Evolutionary conservation across 2,113 vertebrate species (phyloP).

Genomic region (Triplophysa siluroides): DNA sequence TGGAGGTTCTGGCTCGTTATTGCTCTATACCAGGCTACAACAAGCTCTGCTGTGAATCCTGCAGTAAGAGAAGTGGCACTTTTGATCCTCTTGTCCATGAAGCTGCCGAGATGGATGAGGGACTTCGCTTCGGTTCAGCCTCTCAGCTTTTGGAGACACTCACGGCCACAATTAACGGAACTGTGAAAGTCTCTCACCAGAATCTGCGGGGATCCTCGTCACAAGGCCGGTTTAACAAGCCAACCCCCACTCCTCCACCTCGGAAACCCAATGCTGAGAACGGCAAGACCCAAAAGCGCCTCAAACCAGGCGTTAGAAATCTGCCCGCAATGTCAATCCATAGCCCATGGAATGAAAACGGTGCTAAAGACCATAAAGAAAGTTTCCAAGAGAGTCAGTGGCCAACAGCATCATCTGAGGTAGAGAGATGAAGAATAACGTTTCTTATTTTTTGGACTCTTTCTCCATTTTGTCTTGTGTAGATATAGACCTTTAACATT

Average conservation of each 20-base stretch:
- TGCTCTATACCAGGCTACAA: conserved; percentile 96
- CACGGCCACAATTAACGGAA: conserved; percentile 59
- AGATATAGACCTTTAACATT: conserved; percentile 68
- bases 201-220: conserved; percentile 23
- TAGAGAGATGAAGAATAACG: conserved; percentile 78
- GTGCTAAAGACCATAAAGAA: conserved; percentile 48
- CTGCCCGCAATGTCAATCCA: conserved; percentile 36
- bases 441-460: conserved; percentile 38
- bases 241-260: conserved; percentile 34
- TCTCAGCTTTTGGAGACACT: conserved; percentile 63
- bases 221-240: conserved; percentile 35
- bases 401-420: conserved; percentile 62
- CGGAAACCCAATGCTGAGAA: conserved; percentile 41
- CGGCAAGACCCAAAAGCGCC: conserved; percentile 58
- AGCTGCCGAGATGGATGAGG: conserved; percentile 70
- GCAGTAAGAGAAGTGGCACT: conserved; percentile 74
- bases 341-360: not conserved
- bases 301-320: conserved; percentile 47
- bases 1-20: conserved; percentile 93
- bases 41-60: conserved; percentile 93
- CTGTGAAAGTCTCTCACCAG: conserved; percentile 49
- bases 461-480: conserved; percentile 42
- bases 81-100: conserved; percentile 70
- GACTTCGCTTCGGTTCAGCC: conserved; percentile 67
- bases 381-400: conserved; percentile 62